Base-by-base conservation (phyloP, 2,888 invertebrate species). In the Macrosiphum euphorbiae region DNA sequence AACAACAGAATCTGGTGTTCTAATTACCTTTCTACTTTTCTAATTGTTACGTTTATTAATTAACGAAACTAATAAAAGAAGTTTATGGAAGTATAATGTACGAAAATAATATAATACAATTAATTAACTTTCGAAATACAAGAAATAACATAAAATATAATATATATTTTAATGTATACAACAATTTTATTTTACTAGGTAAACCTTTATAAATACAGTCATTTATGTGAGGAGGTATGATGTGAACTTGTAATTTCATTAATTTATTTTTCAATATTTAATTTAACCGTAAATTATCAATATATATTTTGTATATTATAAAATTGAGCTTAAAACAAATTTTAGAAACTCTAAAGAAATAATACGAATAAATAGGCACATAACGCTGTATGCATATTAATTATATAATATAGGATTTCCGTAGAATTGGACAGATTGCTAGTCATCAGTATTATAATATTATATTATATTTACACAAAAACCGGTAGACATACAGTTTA, bases 391-490 rank as follows among this genome's bases (percentile, higher is more conserved):
- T 78, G 35, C 16, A 78, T 28, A 90, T 67, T 24, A 47, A 67
- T 67, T 90, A 20, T n/a, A 24, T 47, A n/a, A 61, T 67, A 50
- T 52, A 35, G 3, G 52, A 90, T 90, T 90, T 78, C 26, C 11
- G 35, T 61, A 89, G 61, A 89, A 89, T 61, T 16, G 61, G 88
- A 88, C 41, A 24, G 26, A 88, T 88, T 88, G 55, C n/a, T 90
- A 90, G 44, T 61, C 90, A 47, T 67, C 26, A 78, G 78, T 24
- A 50, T 90, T 78, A 47, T 35, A 90, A 44, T 16, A 44, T 44
- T 8, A 44, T 44, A 44, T 44, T 44, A 11, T 47, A 47, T 11
- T 47, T 47, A 47, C 11, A 47, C 47, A 78, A 50, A 90, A 90
- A 47, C 50, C 41, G 78, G 78, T 41, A 52, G 26, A 90, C 28